Percentiles rank a stretch among this genome's conserved stretches.
Conservation (phyloP, 2,888 invertebrate genomes). For the Antheraea assamensis region DNA sequence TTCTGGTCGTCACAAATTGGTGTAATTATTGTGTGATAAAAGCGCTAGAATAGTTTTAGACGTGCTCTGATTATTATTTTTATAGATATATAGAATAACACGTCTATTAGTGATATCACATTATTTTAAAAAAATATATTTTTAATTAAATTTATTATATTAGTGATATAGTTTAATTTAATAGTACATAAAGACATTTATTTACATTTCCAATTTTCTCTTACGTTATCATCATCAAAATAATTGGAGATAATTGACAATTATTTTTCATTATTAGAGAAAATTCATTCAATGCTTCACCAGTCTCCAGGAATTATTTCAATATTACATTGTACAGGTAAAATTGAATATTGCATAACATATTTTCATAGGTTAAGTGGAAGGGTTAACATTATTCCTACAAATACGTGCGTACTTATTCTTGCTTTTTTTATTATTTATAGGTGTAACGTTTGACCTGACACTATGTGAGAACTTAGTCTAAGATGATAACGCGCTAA, state of each 20-base stretch:
- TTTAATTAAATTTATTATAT: no score
- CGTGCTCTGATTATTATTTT: neutral
- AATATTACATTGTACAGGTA: neutral
- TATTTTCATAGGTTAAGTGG: neutral
- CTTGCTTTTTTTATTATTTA: no score
- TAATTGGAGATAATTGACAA: neutral
- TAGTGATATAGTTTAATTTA: no score
- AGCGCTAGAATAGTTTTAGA: neutral
- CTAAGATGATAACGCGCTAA: no score
- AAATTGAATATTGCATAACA: neutral
- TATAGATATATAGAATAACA: neutral
- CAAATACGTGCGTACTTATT: no score
- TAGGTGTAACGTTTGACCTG: no score
- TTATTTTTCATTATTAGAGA: neutral
- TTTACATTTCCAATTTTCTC: no score
- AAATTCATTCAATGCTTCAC: neutral
- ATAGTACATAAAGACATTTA: no score
- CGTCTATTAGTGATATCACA: no score
- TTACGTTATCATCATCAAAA: no score
- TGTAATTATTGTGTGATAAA: conserved; percentile 7
- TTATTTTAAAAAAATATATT: no score
- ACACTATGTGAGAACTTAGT: no score
- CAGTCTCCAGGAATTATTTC: neutral
- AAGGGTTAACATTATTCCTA: neutral
- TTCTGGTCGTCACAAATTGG: neutral